A percentile compares a stretch with the other conserved stretches of the same genome.
These are phyloP conservation scores for Enteromius trimaculatus DNA, from an alignment of 2,797 vertebrate genomes.

Conservation along the genomic window DNA sequence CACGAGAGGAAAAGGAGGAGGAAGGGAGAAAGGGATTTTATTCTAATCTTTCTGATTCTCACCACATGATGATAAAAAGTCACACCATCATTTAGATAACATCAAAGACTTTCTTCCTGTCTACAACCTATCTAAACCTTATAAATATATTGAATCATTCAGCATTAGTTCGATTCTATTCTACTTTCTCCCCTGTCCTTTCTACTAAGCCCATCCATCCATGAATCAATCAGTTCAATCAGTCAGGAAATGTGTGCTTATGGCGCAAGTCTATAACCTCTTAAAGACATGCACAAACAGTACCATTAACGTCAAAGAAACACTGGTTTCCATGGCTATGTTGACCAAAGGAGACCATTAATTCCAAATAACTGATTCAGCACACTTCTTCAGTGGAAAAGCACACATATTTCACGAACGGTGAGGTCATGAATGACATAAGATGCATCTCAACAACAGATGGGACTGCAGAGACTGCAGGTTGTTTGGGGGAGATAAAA, in stretches of 20 bases:
- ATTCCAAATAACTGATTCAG: slow-evolving; percentile 35
- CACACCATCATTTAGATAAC: slow-evolving; percentile 27
- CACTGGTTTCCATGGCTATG: slow-evolving; percentile 41
- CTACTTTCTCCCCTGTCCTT: not conserved
- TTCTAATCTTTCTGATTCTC: slow-evolving; percentile 4
- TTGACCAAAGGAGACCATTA: slow-evolving; percentile 42
- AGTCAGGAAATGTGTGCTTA: slow-evolving; percentile 9
- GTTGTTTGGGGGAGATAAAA: not conserved
- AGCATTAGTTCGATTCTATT: not conserved
- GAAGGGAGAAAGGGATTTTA: not conserved
- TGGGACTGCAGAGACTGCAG: not conserved
- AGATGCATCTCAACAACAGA: not conserved
- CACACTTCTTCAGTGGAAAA: slow-evolving; percentile 36
- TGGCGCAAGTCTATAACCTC: not conserved
- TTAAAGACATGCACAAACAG: slow-evolving; percentile 21
- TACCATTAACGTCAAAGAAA: slow-evolving; percentile 25
- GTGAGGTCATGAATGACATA: not conserved
- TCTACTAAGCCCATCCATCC: slow-evolving; percentile 2
- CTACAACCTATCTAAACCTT: not conserved
- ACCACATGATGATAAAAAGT: slow-evolving; percentile 5
- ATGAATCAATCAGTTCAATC: slow-evolving; percentile 21
- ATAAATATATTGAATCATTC: not conserved
- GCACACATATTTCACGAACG: not conserved
- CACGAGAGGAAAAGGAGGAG: not conserved
- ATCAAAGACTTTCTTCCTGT: not conserved